Evolutionary conservation across 2,888 invertebrate genomes (phyloP).

Genomic region (Phragmatobia fuliginosa): DNA sequence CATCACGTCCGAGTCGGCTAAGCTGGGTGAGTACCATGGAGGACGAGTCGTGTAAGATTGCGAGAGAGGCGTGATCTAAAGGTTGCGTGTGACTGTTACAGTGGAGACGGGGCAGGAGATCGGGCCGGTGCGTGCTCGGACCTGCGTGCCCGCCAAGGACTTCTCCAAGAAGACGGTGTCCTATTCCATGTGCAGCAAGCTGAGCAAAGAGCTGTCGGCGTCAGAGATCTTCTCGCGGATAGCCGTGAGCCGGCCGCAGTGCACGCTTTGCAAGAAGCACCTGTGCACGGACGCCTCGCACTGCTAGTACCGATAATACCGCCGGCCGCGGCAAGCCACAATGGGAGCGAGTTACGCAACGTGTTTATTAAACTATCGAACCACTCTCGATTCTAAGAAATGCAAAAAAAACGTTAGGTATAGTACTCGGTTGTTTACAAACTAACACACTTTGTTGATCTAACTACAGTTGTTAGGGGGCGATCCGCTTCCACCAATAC

Average conservation of each 20-base stretch:
- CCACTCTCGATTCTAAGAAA: conserved; percentile 56
- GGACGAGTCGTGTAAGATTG: too few species aligned
- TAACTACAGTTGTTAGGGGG: conserved; percentile 33
- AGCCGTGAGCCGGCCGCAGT: conserved; percentile 76
- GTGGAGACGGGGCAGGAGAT: conserved; percentile 81
- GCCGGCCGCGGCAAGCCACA: neutral
- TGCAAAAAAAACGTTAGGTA: conserved; percentile 57
- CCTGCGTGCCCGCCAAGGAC: conserved; percentile 81
- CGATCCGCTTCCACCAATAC: conserved; percentile 3
- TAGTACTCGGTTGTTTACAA: conserved; percentile 60
- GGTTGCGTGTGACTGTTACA: conserved; percentile 48
- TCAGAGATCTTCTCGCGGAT: conserved; percentile 82
- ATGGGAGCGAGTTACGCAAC: conserved; percentile 20
- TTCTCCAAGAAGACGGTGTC: conserved; percentile 81
- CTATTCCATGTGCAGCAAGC: conserved; percentile 79
- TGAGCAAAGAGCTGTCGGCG: conserved; percentile 79
- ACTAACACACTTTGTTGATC: conserved; percentile 53
- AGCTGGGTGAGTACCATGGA: conserved; percentile 69
- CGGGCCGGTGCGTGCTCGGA: conserved; percentile 80
- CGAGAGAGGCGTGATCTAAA: neutral
- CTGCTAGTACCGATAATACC: conserved; percentile 62
- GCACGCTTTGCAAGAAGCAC: conserved; percentile 79
- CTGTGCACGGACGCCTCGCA: conserved; percentile 75
- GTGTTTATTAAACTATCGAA: conserved; percentile 56
- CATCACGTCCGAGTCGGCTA: conserved; percentile 81